Conservation (phyloP, 2,113 vertebrate genomes). For the Peromyscus leucopus region DNA sequence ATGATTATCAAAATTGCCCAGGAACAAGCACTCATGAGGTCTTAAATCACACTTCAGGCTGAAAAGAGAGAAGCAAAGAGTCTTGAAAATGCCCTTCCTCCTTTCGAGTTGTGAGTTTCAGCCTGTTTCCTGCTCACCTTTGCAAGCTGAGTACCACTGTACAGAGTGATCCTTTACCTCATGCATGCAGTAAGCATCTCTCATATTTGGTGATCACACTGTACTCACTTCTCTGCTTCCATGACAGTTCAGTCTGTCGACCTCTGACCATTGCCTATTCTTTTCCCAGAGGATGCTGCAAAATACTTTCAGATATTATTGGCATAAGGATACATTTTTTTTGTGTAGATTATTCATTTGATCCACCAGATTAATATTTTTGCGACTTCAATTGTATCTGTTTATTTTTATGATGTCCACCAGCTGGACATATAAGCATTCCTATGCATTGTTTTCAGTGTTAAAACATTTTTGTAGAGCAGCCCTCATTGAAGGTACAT, state of each 20-base stretch:
- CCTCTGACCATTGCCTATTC: not conserved
- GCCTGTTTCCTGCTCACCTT: not conserved
- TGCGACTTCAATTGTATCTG: not conserved
- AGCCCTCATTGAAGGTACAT: not conserved
- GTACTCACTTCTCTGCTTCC: not conserved
- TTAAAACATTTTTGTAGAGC: not conserved
- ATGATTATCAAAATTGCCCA: too few relatives aligned
- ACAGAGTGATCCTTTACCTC: not conserved
- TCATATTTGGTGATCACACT: not conserved
- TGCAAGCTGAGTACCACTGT: not conserved
- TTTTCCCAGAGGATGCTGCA: not conserved
- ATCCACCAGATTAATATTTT: not conserved
- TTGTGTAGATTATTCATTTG: not conserved
- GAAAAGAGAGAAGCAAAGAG: not conserved
- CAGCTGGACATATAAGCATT: not conserved
- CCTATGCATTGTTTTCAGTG: not conserved
- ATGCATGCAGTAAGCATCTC: fast-evolving
- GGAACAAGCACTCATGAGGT: not conserved
- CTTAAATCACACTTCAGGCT: not conserved
- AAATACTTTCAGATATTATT: not conserved
- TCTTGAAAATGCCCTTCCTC: not conserved
- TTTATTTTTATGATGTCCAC: not conserved
- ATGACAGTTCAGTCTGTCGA: not conserved
- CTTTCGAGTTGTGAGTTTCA: not conserved
- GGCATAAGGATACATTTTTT: too few relatives aligned